Conservation (phyloP, 2,797 vertebrate species). For the Hirundo rustica region DNA sequence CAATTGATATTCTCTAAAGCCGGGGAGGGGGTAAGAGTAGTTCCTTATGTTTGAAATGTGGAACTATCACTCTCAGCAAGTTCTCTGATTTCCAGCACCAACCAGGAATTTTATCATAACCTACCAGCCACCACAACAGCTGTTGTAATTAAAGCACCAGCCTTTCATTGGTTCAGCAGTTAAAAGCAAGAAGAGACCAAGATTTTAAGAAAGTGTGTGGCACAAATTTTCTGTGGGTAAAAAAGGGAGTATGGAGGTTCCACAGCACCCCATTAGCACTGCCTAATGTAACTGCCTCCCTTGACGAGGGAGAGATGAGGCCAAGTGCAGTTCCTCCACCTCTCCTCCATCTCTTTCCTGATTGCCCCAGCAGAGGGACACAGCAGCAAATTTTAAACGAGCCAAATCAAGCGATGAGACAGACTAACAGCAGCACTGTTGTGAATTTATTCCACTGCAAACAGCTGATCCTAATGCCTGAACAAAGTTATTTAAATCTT, state of each 20-base stretch:
- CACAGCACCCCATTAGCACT: neutral
- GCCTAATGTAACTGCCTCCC: neutral
- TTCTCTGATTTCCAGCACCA: neutral
- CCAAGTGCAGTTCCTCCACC: neutral
- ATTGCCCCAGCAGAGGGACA: neutral
- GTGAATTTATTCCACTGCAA: neutral
- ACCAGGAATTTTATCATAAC: neutral
- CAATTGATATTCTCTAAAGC: neutral
- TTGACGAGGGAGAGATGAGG: neutral
- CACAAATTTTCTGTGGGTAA: neutral
- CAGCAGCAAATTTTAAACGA: neutral
- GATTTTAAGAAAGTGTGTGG: neutral
- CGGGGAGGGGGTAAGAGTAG: fast-evolving
- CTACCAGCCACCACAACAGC: neutral
- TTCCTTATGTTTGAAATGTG: neutral
- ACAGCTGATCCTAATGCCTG: neutral
- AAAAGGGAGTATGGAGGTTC: neutral
- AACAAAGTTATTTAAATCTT: neutral
- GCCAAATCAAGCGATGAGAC: neutral
- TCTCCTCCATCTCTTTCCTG: neutral
- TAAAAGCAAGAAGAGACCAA: neutral
- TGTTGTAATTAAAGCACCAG: neutral
- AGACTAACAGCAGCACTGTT: neutral
- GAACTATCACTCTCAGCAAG: neutral
- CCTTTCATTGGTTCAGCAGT: neutral